phyloP scores from a whole-genome alignment of 2,888 invertebrate species.

The Amphipoea oculea region DNA sequence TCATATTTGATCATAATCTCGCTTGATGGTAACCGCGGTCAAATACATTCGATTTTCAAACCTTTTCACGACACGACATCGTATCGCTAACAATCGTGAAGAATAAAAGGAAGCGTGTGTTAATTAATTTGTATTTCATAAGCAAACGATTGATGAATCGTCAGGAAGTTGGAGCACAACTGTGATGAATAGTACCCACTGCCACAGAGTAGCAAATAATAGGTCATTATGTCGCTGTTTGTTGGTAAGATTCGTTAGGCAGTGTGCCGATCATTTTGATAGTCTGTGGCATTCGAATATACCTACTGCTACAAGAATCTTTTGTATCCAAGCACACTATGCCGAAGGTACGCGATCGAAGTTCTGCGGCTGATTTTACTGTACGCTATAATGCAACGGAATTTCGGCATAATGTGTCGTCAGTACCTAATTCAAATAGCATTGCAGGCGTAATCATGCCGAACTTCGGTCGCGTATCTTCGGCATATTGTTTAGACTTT shows the following conservation, averaged over 20 bases:
- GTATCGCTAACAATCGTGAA: neutral
- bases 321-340: too few species aligned
- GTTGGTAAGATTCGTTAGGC: constrained; percentile 1
- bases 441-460: too few species aligned
- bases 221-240: constrained; percentile 16
- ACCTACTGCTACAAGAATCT: too few species aligned
- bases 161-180: constrained; percentile 51
- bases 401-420: too few species aligned
- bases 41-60: neutral
- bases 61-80: neutral
- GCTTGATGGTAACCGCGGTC: too few species aligned
- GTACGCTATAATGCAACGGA: too few species aligned
- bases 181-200: constrained; percentile 49
- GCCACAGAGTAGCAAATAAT: constrained; percentile 14
- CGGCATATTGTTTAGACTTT: too few species aligned
- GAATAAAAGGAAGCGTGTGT: constrained; percentile 48
- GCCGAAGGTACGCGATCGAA: too few species aligned
- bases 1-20: too few species aligned
- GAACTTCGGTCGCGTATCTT: too few species aligned
- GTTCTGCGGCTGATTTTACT: too few species aligned
- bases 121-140: constrained; percentile 79
- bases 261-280: neutral
- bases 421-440: too few species aligned
- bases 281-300: neutral
- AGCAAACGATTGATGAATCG: constrained; percentile 72